Evolutionary conservation across 1,140 invertebrate genomes (phyloP).

Genomic region (Harlomillsia oculata): DNA sequence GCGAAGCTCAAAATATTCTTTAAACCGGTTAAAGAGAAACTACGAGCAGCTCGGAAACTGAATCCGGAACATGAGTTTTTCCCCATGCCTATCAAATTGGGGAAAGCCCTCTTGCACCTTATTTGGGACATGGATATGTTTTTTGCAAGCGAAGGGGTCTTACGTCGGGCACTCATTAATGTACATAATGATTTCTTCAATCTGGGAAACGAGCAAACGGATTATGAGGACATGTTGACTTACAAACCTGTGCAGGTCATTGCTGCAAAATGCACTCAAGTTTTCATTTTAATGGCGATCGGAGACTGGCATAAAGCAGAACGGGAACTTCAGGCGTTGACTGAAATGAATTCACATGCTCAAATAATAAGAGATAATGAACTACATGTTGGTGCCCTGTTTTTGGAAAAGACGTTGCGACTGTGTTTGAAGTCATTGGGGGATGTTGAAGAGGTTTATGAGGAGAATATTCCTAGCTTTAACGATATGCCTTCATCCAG

Average conservation of each 20-base stretch:
- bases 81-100: not conserved
- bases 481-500: not conserved
- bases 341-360: not conserved
- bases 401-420: not conserved
- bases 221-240: not conserved
- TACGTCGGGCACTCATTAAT: not conserved
- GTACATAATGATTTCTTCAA: not conserved
- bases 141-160: not conserved
- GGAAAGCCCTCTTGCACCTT: not conserved
- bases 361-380: not conserved
- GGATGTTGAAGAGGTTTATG: not conserved
- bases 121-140: conserved; percentile 9
- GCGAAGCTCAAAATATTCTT: too few species aligned
- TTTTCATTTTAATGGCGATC: not conserved
- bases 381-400: not conserved
- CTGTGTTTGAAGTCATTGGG: conserved; percentile 2
- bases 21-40: too few species aligned
- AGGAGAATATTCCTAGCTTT: conserved; percentile 6
- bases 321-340: conserved; percentile 2
- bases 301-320: not conserved
- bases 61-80: too few species aligned
- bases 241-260: conserved; percentile 12
- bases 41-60: too few species aligned
- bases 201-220: not conserved
- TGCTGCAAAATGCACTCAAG: conserved; percentile 13